Evolutionary conservation across 37 sponge, comb jelly and placozoan genomes (phyloP).

Genomic region (Ephydatia muelleri): DNA sequence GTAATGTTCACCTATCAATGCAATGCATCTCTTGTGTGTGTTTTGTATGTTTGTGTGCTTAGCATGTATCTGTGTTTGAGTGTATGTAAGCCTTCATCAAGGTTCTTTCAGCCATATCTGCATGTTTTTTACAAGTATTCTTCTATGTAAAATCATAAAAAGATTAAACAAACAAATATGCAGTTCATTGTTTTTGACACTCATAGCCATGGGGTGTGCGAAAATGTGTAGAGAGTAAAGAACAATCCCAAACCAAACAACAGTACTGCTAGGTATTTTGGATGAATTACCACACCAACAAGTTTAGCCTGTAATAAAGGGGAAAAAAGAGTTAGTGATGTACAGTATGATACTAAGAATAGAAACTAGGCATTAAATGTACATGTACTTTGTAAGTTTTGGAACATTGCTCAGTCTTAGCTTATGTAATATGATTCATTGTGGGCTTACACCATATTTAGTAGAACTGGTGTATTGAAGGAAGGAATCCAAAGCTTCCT

Average conservation of each 20-base stretch:
- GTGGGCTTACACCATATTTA: constrained; percentile 41
- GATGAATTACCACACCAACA: constrained; percentile 61
- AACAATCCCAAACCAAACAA: constrained; percentile 35
- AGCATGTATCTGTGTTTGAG: too few species aligned
- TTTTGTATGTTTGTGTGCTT: too few species aligned
- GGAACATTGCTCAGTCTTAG: not conserved
- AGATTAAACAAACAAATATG: too few species aligned
- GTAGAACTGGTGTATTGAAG: constrained; percentile 60
- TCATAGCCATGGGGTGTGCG: not conserved
- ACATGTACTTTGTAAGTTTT: not conserved
- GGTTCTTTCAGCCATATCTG: too few species aligned
- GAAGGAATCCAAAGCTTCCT: constrained; percentile 66
- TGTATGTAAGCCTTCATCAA: too few species aligned
- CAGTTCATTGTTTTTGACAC: too few species aligned
- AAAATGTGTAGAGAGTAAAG: not conserved
- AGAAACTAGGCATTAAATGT: not conserved
- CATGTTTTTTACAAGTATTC: too few species aligned
- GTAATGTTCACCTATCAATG: too few species aligned
- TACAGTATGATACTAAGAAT: not conserved
- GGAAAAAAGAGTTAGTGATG: not conserved
- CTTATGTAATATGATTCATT: not conserved
- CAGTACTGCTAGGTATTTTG: constrained; percentile 35
- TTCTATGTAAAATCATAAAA: too few species aligned
- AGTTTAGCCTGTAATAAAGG: constrained; percentile 49
- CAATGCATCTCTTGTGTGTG: too few species aligned